Evolutionary conservation across 92 coral and sea anemone genomes (phyloP).

Genomic region (Metridium senile): DNA sequence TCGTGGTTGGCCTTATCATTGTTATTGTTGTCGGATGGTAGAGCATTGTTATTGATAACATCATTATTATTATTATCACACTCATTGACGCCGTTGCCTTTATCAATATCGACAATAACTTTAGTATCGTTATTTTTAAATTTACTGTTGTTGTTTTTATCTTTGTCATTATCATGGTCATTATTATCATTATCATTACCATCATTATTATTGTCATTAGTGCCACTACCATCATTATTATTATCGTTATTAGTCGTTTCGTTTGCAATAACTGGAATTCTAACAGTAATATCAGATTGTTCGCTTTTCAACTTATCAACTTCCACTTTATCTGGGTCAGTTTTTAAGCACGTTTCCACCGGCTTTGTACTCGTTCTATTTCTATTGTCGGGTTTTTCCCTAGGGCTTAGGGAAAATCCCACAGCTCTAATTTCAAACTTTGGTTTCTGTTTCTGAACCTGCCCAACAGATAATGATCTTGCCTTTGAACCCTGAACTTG

Average conservation of each 20-base stretch:
- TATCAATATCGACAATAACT: neutral
- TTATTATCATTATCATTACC: neutral
- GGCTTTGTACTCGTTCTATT: neutral
- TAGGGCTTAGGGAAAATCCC: conserved; percentile 6
- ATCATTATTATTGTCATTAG: neutral
- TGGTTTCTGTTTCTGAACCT: conserved; percentile 1
- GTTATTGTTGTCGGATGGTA: neutral
- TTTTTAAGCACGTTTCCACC: neutral
- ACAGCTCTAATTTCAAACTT: conserved; percentile 28
- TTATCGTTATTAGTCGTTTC: neutral
- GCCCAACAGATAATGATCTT: neutral
- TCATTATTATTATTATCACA: neutral
- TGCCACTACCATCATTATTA: neutral
- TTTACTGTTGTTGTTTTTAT: neutral
- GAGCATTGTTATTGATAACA: neutral
- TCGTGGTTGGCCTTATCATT: conserved; percentile 1
- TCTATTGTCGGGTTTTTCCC: conserved; percentile 4
- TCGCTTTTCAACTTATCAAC: neutral
- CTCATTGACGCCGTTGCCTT: neutral
- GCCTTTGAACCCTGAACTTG: neutral
- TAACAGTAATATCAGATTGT: neutral
- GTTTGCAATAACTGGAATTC: neutral
- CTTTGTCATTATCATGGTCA: neutral
- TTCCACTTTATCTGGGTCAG: neutral
- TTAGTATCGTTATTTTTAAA: neutral